Evolutionary conservation across 2,113 vertebrate species (phyloP).

Genomic region (Albula goreensis): DNA sequence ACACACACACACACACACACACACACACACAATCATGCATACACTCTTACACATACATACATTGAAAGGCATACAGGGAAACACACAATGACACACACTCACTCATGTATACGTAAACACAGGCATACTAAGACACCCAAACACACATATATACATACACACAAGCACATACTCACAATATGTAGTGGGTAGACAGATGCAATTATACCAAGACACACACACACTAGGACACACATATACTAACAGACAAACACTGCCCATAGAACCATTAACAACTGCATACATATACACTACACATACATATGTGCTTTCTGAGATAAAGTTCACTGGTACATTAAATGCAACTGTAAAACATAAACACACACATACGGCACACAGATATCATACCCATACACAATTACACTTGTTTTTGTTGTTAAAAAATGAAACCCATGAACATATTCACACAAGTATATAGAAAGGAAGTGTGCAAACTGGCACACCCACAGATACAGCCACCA

Average conservation of each 20-base stretch:
- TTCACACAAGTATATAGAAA: background rate
- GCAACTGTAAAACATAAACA: too few relatives aligned
- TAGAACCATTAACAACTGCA: background rate
- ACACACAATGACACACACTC: background rate
- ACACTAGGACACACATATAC: conserved; percentile 10
- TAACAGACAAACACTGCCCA: background rate
- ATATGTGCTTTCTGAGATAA: too few relatives aligned
- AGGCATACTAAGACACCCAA: conserved; percentile 12
- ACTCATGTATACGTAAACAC: conserved; percentile 16
- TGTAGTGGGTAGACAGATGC: too few relatives aligned
- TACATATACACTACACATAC: background rate
- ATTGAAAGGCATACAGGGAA: background rate
- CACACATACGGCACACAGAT: too few relatives aligned
- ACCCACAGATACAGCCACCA: background rate
- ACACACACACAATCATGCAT: conserved; percentile 2
- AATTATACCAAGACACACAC: background rate
- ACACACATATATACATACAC: background rate
- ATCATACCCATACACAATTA: too few relatives aligned
- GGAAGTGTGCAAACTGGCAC: background rate
- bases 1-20: background rate
- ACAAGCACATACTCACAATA: background rate
- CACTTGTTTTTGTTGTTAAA: too few relatives aligned
- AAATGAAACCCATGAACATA: background rate
- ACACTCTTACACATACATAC: conserved; percentile 12
- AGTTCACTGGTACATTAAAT: too few relatives aligned